Evolutionary conservation across 2,888 invertebrate species (phyloP), one percentile per base, ranked within the genome.

Genomic region (Ectropis crepuscularia): DNA sequence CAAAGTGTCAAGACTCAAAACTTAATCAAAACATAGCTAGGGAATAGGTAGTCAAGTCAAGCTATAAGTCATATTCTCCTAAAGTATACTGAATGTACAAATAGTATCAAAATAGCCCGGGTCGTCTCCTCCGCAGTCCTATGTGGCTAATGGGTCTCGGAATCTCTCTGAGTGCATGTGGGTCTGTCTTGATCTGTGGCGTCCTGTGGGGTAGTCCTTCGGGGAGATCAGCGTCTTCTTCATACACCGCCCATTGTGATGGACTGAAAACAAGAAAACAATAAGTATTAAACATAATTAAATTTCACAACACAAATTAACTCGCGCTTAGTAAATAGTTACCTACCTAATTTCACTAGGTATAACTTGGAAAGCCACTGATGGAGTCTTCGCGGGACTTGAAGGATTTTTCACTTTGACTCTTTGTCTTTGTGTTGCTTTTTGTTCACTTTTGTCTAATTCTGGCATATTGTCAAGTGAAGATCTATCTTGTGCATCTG

Each of bases 311-410:
- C 5, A 6, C 7, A 8, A 46, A 5, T 0, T 7, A 11, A 8
- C 5, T 46, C 6, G 16, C 8, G 4, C 4, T 9, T 6, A 45
- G 8, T 6, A 45, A 54, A 11, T 6, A 5, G 10, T 16, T 37
- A 65, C 81, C 84, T 77, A 93, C 93, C 85, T 92, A 66, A 89
- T 90, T 74, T 93, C 93, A 78, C 93, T 93, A 0, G 93, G 93
- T 68, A 92, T 92, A 42, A 93, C 83, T 78, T 93, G 87, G 65
- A 93, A 93, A 51, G 86, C 84, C 4, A 93, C 92, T 0, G 91
- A 87, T 2, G 91, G 92, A 10, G 90, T 89, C 68, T 91, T 88
- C 0, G 85, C 85, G 38, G 87, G 70, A 65, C 71, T 83, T 0
- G 82, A 66, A 6, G 85, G 85, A 49, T 84, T 87, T 63, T 82